A percentile compares a stretch with the other conserved stretches of the same genome.
phyloP scores from a whole-genome alignment of 92 coral and sea anemone species.

The Galaxea fascicularis region DNA sequence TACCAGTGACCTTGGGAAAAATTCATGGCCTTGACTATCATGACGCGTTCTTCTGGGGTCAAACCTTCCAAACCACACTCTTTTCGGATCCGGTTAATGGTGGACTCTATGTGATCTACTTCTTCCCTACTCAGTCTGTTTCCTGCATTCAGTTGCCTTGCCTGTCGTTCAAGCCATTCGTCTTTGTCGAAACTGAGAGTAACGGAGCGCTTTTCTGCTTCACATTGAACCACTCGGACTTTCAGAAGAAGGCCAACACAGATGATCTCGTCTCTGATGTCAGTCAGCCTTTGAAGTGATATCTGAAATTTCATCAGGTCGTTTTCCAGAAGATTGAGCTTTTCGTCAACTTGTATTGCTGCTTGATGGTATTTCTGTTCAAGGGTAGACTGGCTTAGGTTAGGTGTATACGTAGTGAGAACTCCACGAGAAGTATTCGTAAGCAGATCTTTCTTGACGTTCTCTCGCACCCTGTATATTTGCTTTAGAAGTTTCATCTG shows the following conservation, averaged over 20 bases:
- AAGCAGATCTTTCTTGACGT: constrained; percentile 42
- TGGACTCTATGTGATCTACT: constrained; percentile 34
- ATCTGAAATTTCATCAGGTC: constrained; percentile 61
- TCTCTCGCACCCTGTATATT: constrained; percentile 69
- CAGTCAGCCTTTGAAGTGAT: constrained; percentile 66
- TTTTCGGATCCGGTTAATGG: constrained; percentile 51
- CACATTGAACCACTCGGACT: constrained; percentile 63
- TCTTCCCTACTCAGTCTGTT: constrained; percentile 52
- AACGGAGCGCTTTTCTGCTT: constrained; percentile 39
- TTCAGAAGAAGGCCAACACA: constrained; percentile 58
- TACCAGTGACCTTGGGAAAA: constrained; percentile 78
- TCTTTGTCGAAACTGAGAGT: constrained; percentile 24
- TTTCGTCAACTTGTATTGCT: constrained; percentile 34
- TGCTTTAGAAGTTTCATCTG: constrained; percentile 64
- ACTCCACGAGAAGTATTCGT: background rate
- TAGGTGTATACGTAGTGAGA: background rate
- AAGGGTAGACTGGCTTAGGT: background rate
- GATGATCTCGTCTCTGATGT: constrained; percentile 71
- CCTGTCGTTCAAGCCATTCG: constrained; percentile 36
- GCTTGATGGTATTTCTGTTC: constrained; percentile 25
- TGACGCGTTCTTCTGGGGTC: constrained; percentile 64
- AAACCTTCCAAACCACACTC: constrained; percentile 48
- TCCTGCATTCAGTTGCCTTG: constrained; percentile 48
- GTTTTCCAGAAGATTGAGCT: constrained; percentile 36
- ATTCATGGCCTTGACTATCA: constrained; percentile 74